A percentile compares a stretch with the other conserved stretches of the same genome.
Evolutionary conservation across 1,140 invertebrate genomes (phyloP).

Genomic region (Dinoponera quadriceps): DNA sequence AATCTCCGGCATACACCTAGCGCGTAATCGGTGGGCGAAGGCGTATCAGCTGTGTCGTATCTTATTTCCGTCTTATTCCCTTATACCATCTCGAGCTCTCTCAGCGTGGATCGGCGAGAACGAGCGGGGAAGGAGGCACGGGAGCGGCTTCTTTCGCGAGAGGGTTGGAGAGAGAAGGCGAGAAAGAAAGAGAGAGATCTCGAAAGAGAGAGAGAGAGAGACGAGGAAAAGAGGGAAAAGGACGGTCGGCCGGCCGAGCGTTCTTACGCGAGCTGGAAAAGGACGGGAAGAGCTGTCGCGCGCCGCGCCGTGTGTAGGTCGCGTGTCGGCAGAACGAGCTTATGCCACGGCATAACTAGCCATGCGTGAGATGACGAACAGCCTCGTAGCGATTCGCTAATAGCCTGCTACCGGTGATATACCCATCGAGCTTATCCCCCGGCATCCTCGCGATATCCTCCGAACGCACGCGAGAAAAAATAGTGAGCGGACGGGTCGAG

Average conservation of each 20-base stretch:
- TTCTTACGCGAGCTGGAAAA: slow-evolving; percentile 33
- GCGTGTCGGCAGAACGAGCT: slow-evolving; percentile 78
- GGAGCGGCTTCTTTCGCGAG: slow-evolving; percentile 8
- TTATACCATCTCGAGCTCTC: slow-evolving; percentile 36
- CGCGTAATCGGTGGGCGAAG: slow-evolving; percentile 81
- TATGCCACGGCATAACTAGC: slow-evolving; percentile 69
- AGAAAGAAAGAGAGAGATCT: slow-evolving; percentile 24
- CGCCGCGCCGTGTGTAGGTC: slow-evolving; percentile 81
- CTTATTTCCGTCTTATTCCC: slow-evolving; percentile 83
- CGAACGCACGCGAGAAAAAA: slow-evolving; percentile 12
- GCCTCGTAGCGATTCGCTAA: slow-evolving; percentile 75
- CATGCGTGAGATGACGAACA: slow-evolving; percentile 77
- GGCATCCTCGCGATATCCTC: neutral
- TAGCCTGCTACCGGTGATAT: slow-evolving; percentile 70
- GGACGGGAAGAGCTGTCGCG: slow-evolving; percentile 74
- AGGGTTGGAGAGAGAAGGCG: slow-evolving; percentile 42
- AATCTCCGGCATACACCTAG: slow-evolving; percentile 79
- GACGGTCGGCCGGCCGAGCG: neutral
- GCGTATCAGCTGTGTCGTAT: slow-evolving; percentile 84
- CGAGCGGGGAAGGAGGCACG: slow-evolving; percentile 42
- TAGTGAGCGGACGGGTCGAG: neutral
- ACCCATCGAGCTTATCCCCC: slow-evolving; percentile 36
- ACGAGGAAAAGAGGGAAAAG: slow-evolving; percentile 41
- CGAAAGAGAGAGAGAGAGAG: slow-evolving; percentile 47
- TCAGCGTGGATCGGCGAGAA: neutral